These are phyloP conservation scores for Polia nebulosa DNA, from an alignment of 2,888 invertebrate genomes.

Conservation along the genomic window DNA sequence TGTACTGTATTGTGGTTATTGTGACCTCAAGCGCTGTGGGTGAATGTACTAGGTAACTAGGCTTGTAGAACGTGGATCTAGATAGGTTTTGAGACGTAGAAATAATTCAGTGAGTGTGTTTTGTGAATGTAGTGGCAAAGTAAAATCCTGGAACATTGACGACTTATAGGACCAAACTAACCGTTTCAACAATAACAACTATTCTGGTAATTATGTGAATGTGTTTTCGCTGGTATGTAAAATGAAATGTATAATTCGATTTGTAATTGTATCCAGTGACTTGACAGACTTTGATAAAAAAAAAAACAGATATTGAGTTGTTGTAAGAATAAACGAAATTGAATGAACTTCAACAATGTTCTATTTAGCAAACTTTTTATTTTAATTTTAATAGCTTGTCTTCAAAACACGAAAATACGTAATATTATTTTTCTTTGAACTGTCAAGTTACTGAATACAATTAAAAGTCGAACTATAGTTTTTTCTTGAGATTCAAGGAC, in stretches of 20 bases:
- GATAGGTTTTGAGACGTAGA: background rate
- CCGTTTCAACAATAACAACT: background rate
- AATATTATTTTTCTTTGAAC: too few species aligned
- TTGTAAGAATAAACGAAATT: too few species aligned
- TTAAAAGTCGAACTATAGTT: too few species aligned
- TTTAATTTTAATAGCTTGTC: too few species aligned
- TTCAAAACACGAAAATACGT: too few species aligned
- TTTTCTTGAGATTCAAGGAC: too few species aligned
- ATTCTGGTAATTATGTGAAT: background rate
- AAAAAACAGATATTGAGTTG: too few species aligned
- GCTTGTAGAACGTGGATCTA: conserved; percentile 21
- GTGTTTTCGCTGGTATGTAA: background rate
- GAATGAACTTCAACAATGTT: too few species aligned
- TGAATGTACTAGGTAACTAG: conserved; percentile 37
- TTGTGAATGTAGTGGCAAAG: background rate
- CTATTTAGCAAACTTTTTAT: too few species aligned
- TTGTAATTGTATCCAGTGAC: too few species aligned
- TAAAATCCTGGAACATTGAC: background rate
- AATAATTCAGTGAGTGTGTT: conserved; percentile 3
- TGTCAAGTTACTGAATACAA: too few species aligned
- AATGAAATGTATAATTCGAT: background rate
- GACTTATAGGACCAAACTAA: background rate
- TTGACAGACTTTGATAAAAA: too few species aligned
- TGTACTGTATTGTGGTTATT: conserved; percentile 8
- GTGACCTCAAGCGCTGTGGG: conserved; percentile 42